Evolutionary conservation across 1,140 invertebrate genomes (phyloP).

Genomic region (Venustaconcha ellipsiformis): DNA sequence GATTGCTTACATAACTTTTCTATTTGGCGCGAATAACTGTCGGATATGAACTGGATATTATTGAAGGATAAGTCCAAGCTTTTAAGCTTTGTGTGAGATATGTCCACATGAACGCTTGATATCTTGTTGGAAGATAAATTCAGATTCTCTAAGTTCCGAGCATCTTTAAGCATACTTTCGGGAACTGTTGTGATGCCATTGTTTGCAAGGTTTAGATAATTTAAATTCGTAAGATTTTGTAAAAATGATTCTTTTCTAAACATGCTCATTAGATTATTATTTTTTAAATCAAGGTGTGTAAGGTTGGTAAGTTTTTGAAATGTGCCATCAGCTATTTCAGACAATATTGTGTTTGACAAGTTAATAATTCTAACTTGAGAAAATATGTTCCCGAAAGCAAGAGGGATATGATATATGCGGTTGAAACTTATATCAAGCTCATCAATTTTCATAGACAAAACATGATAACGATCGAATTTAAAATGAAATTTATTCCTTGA

Average conservation of each 20-base stretch:
- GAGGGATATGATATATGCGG: no score
- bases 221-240: constrained; percentile 3
- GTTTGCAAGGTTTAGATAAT: constrained; percentile 22
- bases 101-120: constrained; percentile 11
- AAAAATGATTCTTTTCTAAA: background rate
- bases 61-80: constrained; percentile 6
- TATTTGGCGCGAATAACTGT: background rate
- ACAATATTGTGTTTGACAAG: constrained; percentile 11
- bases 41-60: background rate
- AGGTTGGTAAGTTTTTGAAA: background rate
- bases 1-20: background rate
- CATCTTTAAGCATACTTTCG: constrained; percentile 6
- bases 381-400: no score
- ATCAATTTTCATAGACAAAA: no score
- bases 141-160: constrained; percentile 15
- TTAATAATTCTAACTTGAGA: background rate
- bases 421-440: no score
- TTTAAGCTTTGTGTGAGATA: constrained; percentile 18
- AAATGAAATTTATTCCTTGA: no score
- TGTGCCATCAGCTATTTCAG: background rate
- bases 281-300: background rate
- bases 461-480: no score
- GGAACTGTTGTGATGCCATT: constrained; percentile 17
- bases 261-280: constrained; percentile 3
- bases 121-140: constrained; percentile 21